Evolutionary conservation across 2,113 vertebrate species (phyloP), one percentile per base, ranked within the genome.

Genomic region (Prochilodus magdalenae): DNA sequence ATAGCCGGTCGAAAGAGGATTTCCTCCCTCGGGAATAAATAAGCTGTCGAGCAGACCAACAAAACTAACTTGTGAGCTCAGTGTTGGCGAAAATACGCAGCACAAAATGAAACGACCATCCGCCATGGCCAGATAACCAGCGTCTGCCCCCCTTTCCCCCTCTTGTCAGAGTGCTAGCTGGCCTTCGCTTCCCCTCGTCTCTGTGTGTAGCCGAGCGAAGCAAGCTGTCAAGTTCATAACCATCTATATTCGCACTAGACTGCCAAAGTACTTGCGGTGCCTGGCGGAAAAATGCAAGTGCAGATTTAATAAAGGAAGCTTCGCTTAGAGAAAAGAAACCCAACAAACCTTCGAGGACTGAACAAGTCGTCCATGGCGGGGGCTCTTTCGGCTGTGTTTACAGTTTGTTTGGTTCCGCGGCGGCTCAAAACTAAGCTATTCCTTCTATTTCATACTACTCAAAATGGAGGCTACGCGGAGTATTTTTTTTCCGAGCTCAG

Each of bases 401-500:
- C 92, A 94, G 93, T 86, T 83, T 93, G 89, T 89, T 93, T 91
- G 86, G 89, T 89, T 88, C 89, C 89, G 91, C 87, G 89, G 91
- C 91, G 92, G 92, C 92, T 86, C 88, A 88, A 91, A 93, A 95
- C 94, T 94, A 93, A 89, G 92, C 92, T 89, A 89, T 88, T 93
- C 90, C 93, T 91, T 81, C 94, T 92, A 93, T 95, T 95, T 95
- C 95, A 92, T 92, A 92, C 94, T 94, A 90, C 96, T 96, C 98
- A 99, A 99, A 98, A 99, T 99, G 98, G 98, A 97, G 98, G 97
- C 96, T 95, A 94, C 94, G 96, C 95, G 91, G 96, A 86, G 96
- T 92, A 94, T 93, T 90, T 89, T 86, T n/a, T 79, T 83, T 51
- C 94, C 94, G 94, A 95, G 96, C 95, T 94, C 95, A 95, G 95